Evolutionary conservation across 1,140 invertebrate species (phyloP).

Genomic region (Camponotus vicinus): DNA sequence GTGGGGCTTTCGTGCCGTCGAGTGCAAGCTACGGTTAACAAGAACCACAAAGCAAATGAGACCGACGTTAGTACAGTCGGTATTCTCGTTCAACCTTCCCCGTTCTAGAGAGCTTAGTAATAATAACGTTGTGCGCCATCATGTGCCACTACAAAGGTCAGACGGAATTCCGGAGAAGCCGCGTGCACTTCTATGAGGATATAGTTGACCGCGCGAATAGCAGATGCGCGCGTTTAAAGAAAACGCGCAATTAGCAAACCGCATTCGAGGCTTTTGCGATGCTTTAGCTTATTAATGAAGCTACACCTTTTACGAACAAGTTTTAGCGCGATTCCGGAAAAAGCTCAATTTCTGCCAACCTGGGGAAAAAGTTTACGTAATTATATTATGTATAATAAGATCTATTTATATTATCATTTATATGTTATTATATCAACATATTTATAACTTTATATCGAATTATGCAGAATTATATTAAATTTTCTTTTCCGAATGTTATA

Average conservation of each 20-base stretch:
- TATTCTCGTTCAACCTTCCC: slow-evolving; percentile 29
- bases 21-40: slow-evolving; percentile 41
- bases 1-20: background rate
- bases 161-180: slow-evolving; percentile 47
- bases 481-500: no score
- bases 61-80: slow-evolving; percentile 56
- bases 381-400: no score
- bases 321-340: background rate
- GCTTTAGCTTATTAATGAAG: slow-evolving; percentile 1
- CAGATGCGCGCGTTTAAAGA: background rate
- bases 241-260: background rate
- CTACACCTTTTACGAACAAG: background rate
- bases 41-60: slow-evolving; percentile 67
- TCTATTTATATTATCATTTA: no score
- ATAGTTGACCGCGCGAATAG: background rate
- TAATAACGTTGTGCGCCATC: slow-evolving; percentile 48
- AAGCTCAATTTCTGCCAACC: no score
- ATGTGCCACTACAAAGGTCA: slow-evolving; percentile 25
- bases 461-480: no score
- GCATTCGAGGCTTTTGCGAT: background rate
- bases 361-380: no score
- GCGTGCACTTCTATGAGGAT: background rate
- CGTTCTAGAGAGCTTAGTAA: slow-evolving; percentile 49
- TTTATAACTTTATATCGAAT: no score
- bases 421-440: no score